Base-by-base conservation (phyloP, 2,113 vertebrate genomes). In the Pithys albifrons region DNA sequence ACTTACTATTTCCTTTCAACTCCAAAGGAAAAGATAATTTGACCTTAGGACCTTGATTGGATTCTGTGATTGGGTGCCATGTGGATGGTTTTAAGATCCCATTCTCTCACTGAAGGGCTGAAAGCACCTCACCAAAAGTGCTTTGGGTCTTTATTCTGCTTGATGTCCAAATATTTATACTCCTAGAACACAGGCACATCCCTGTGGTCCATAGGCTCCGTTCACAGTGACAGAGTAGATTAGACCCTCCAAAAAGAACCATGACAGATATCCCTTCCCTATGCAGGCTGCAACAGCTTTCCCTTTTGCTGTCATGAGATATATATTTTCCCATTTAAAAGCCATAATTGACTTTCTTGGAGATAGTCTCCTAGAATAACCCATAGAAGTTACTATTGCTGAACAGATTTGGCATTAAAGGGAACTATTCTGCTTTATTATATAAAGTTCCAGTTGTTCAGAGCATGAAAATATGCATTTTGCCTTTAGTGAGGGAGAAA, bases 191-290 rank as follows among this genome's bases (percentile, higher is more conserved):
- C 1, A 29, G 12, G 12, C 17, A 70, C 1, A 4, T 41, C 33
- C 19, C 24, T 13, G 19, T 35, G 11, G 14, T 72, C 17, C 0
- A 0, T 72, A 17, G 37, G 14, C 31, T 69, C 41, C 43, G 14
- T 28, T 89, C 9, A 19, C 7, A 28, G 2, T 52, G 28, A 28
- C 14, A 17, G 16, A 52, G 15, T 24, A 35, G 31, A 19, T 39
- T 14, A 19, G 15, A 33, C 43, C 48, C 19, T 22, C 13, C 23
- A 14, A 19, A 43, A 14, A 43, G 41, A 27, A 52, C 51, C 51
- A 4, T 3, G 4, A 13, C 27, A 54, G 79, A 58, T 6, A 14
- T 46, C n/a, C 13, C 16, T 71, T 51, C 15, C 16, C 35, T 67
- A 2, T 9, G 8, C 54, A 62, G 74, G 1, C 5, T 81, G 23